Conservation (phyloP, 53 echinoderm and acorn worm species). For the Echinarachnius parma region DNA sequence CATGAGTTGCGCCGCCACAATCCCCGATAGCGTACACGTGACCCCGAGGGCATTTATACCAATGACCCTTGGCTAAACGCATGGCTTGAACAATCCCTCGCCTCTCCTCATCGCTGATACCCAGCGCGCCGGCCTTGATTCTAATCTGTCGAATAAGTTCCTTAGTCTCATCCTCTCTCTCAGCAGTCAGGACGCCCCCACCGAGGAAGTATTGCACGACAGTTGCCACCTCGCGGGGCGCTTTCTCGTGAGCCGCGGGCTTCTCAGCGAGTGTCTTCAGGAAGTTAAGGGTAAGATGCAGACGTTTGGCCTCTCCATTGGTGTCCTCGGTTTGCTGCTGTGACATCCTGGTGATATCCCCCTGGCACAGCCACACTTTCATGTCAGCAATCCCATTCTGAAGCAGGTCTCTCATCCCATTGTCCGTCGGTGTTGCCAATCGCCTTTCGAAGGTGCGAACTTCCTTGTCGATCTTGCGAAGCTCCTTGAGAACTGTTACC, state of each 20-base stretch:
- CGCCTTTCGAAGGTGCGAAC: background rate
- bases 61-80: slow-evolving; percentile 55
- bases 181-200: slow-evolving; percentile 8
- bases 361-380: too few relatives aligned
- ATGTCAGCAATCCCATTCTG: too few relatives aligned
- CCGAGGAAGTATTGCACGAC: slow-evolving; percentile 8
- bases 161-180: background rate
- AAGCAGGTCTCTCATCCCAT: background rate
- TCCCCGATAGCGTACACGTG: too few relatives aligned
- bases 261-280: too few relatives aligned
- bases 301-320: too few relatives aligned
- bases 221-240: slow-evolving; percentile 5
- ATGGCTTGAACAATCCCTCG: slow-evolving; percentile 59
- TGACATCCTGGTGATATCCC: too few relatives aligned
- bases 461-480: too few relatives aligned
- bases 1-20: slow-evolving; percentile 65
- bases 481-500: background rate
- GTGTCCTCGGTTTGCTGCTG: too few relatives aligned
- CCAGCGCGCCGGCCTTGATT: slow-evolving; percentile 26
- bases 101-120: slow-evolving; percentile 50
- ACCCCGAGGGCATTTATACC: slow-evolving; percentile 70
- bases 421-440: background rate
- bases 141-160: slow-evolving; percentile 8
- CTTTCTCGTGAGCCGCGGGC: background rate
- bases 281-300: too few relatives aligned